phyloP scores from a whole-genome alignment of 2,113 vertebrate species.

The Myotis lucifugus region DNA sequence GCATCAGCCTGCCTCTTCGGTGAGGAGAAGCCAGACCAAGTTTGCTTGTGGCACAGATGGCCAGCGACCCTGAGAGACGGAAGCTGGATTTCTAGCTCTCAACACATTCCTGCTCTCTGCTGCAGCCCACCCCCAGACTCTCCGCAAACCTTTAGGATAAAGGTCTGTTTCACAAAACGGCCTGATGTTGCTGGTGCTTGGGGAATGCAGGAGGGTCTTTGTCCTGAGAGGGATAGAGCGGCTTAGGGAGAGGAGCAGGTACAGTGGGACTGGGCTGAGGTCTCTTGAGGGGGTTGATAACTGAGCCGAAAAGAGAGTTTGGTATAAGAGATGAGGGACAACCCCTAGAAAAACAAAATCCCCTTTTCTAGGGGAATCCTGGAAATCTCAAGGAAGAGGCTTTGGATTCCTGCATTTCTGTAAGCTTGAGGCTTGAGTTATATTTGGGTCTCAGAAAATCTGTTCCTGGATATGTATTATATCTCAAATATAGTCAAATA shows the following conservation, averaged over 20 bases:
- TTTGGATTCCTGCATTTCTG: background rate
- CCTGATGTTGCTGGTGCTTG: no score
- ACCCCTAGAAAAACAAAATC: background rate
- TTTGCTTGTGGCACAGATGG: background rate
- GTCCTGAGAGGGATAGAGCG: background rate
- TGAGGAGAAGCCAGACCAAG: background rate
- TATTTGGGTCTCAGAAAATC: background rate
- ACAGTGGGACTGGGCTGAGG: fast-evolving
- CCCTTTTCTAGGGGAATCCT: background rate
- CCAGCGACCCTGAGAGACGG: background rate
- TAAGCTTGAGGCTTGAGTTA: background rate
- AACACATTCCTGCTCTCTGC: background rate
- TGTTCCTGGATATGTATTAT: background rate
- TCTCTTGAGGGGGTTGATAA: background rate
- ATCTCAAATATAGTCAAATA: background rate
- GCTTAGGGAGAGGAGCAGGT: background rate
- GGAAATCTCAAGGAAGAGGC: background rate
- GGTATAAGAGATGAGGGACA: background rate
- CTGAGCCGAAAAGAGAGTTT: background rate
- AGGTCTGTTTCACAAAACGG: background rate
- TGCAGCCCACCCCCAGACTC: no score
- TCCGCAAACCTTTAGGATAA: background rate
- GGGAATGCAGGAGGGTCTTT: background rate
- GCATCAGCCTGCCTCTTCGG: background rate
- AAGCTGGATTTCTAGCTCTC: background rate